Conservation (phyloP, 2,113 vertebrate genomes). For the Misgurnus mizolepis region DNA sequence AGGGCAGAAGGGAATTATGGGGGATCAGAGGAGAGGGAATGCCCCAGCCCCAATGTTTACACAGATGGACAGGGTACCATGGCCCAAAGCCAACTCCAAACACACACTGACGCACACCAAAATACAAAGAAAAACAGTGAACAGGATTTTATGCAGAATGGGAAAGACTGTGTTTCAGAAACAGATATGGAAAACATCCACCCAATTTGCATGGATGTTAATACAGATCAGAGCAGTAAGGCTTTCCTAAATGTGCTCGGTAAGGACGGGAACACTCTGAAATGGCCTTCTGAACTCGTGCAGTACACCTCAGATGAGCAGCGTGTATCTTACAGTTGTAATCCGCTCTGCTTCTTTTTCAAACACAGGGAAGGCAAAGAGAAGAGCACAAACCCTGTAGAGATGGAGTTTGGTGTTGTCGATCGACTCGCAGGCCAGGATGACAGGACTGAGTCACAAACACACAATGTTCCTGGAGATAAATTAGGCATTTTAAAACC, state of each 20-base stretch:
- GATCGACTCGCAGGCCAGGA: constrained; percentile 60
- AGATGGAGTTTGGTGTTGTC: constrained; percentile 51
- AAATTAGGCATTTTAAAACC: constrained; percentile 74
- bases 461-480: constrained; percentile 72
- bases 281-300: constrained; percentile 88
- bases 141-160: not conserved
- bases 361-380: constrained; percentile 53
- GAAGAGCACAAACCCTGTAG: constrained; percentile 51
- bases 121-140: constrained; percentile 1
- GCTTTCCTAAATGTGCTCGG: constrained; percentile 80
- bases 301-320: constrained; percentile 90
- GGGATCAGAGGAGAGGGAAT: constrained; percentile 54
- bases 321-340: constrained; percentile 90
- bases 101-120: constrained; percentile 22
- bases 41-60: constrained; percentile 58
- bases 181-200: not conserved
- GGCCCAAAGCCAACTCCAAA: constrained; percentile 41
- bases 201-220: constrained; percentile 2
- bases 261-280: constrained; percentile 84
- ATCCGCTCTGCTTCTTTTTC: constrained; percentile 78
- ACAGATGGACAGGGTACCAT: constrained; percentile 61
- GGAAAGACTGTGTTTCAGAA: constrained; percentile 7
- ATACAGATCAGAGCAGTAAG: constrained; percentile 58
- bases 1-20: constrained; percentile 47
- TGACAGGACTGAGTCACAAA: constrained; percentile 67